Conservation (phyloP, 2,888 invertebrate genomes). For the Drosophila subsilvestris region DNA sequence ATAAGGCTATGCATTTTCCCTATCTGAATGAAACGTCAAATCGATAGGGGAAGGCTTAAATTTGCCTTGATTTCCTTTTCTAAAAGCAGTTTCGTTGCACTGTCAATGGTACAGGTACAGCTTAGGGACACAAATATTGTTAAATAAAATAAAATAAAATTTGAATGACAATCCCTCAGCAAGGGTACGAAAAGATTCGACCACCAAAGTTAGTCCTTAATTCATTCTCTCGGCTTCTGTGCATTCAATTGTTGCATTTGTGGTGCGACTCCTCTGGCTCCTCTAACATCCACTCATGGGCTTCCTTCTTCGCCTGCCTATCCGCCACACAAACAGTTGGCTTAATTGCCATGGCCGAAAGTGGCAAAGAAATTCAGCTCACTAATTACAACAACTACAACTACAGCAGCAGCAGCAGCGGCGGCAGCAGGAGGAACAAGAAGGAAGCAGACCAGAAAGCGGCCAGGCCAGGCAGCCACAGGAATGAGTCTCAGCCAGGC, state of each 20-base stretch:
- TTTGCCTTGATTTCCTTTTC: too few species aligned
- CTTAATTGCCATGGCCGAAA: conserved; percentile 76
- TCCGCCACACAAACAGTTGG: conserved; percentile 35
- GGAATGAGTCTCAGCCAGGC: conserved; percentile 33
- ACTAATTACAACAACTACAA: conserved; percentile 73
- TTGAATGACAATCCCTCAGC: not conserved
- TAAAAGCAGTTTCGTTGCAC: too few species aligned
- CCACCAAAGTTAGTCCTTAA: not conserved
- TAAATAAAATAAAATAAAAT: too few species aligned
- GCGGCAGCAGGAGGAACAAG: not conserved
- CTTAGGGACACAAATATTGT: too few species aligned
- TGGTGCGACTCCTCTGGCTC: not conserved
- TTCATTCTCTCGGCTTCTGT: conserved; percentile 19
- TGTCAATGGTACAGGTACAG: too few species aligned
- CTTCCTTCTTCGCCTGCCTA: not conserved
- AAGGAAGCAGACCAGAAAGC: conserved; percentile 2
- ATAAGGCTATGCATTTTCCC: not conserved
- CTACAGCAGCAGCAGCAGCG: not conserved
- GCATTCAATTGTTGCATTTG: conserved; percentile 25
- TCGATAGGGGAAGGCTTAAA: too few species aligned
- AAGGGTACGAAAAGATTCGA: not conserved
- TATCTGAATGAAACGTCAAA: not conserved
- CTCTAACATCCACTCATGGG: too few species aligned
- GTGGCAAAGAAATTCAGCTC: conserved; percentile 77
- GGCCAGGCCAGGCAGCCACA: not conserved